Percentiles rank a stretch among this genome's conserved stretches.
phyloP scores from a whole-genome alignment of 2,888 invertebrate genomes.

The Serripes groenlandicus region DNA sequence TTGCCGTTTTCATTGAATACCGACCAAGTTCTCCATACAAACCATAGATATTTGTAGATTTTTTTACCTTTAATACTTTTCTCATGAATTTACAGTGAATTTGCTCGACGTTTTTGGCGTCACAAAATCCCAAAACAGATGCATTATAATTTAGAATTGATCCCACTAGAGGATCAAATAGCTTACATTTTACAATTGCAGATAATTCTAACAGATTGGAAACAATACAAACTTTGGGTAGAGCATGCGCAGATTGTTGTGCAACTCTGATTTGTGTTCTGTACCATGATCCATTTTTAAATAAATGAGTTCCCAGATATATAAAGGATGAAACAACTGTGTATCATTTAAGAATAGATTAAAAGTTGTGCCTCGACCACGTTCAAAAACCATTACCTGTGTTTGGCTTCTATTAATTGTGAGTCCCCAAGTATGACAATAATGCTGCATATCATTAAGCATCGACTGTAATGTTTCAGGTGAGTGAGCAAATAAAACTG shows the following conservation, averaged over 20 bases:
- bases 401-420: slow-evolving; percentile 9
- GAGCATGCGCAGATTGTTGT: slow-evolving; percentile 14
- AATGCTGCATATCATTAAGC: slow-evolving; percentile 9
- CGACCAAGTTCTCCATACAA: too few relatives aligned
- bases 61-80: too few relatives aligned
- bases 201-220: too few relatives aligned
- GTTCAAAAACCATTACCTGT: slow-evolving; percentile 19
- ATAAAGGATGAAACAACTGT: slow-evolving; percentile 18
- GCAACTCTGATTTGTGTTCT: slow-evolving; percentile 19
- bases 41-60: too few relatives aligned
- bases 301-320: slow-evolving; percentile 23
- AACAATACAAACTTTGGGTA: too few relatives aligned
- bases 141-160: too few relatives aligned
- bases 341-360: not conserved
- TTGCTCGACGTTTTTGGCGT: too few relatives aligned
- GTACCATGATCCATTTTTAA: slow-evolving; percentile 35
- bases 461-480: slow-evolving; percentile 7
- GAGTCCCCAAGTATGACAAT: slow-evolving; percentile 20
- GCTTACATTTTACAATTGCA: too few relatives aligned
- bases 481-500: slow-evolving; percentile 8
- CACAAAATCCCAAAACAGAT: too few relatives aligned
- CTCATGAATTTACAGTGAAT: too few relatives aligned
- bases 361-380: slow-evolving; percentile 5
- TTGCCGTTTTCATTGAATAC: too few relatives aligned
- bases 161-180: too few relatives aligned